Evolutionary conservation across 1,140 invertebrate species (phyloP).

Genomic region (Vanessa atalanta): DNA sequence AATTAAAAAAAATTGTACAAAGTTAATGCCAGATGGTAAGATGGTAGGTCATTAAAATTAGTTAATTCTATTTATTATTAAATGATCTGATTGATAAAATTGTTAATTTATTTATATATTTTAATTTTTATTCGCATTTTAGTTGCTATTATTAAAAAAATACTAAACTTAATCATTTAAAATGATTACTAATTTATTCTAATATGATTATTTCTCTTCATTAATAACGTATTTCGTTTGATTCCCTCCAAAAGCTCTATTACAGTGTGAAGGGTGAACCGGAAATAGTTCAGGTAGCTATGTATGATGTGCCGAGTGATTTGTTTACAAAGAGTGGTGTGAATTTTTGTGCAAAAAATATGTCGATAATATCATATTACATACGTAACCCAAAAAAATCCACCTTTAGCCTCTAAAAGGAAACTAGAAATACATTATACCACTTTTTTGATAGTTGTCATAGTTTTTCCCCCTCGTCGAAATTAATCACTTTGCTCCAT

Average conservation of each 20-base stretch:
- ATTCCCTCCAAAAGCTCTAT: conserved; percentile 64
- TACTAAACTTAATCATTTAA: too few species aligned
- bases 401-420: background rate
- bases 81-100: too few species aligned
- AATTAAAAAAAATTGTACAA: too few species aligned
- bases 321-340: conserved; percentile 32
- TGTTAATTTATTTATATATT: too few species aligned
- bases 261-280: conserved; percentile 69
- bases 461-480: background rate
- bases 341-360: background rate
- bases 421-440: background rate
- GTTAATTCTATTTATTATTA: too few species aligned
- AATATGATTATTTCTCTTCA: background rate
- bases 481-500: background rate
- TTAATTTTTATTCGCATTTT: too few species aligned
- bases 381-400: background rate
- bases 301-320: conserved; percentile 13
- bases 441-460: background rate
- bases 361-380: background rate
- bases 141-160: too few species aligned
- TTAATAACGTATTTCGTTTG: conserved; percentile 46
- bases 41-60: too few species aligned
- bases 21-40: too few species aligned
- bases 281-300: conserved; percentile 68
- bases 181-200: too few species aligned